phyloP scores from a whole-genome alignment of 1,140 invertebrate species.

The Lepeophtheirus salmonis region DNA sequence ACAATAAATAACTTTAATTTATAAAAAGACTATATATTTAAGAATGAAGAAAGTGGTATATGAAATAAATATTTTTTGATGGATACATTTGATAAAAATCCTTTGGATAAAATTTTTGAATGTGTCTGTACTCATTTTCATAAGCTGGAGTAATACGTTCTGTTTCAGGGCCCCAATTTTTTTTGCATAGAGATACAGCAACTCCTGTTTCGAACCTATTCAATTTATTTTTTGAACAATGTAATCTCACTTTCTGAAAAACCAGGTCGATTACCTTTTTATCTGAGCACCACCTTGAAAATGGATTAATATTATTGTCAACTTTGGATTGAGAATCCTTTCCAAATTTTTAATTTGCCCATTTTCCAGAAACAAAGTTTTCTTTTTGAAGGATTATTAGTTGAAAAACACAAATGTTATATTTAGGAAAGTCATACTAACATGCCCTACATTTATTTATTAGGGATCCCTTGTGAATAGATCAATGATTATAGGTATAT shows the following conservation, averaged over 20 bases:
- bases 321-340: slow-evolving; percentile 2
- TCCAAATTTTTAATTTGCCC: neutral
- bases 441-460: too few species aligned
- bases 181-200: slow-evolving; percentile 53
- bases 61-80: too few species aligned
- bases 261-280: slow-evolving; percentile 51
- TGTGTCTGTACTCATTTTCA: slow-evolving; percentile 86
- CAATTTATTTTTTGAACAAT: slow-evolving; percentile 53
- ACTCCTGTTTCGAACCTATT: slow-evolving; percentile 80
- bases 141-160: slow-evolving; percentile 87
- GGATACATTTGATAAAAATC: slow-evolving; percentile 75
- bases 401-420: too few species aligned
- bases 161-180: slow-evolving; percentile 87
- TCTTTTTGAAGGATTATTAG: too few species aligned
- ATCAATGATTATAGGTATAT: too few species aligned
- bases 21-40: too few species aligned
- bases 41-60: too few species aligned
- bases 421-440: too few species aligned
- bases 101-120: slow-evolving; percentile 70
- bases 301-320: neutral
- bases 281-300: slow-evolving; percentile 25
- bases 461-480: too few species aligned
- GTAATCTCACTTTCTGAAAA: slow-evolving; percentile 50
- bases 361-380: neutral
- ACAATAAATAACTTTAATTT: too few species aligned